phyloP scores from a whole-genome alignment of 2,888 invertebrate species.

The Iselma pallidipennis region DNA sequence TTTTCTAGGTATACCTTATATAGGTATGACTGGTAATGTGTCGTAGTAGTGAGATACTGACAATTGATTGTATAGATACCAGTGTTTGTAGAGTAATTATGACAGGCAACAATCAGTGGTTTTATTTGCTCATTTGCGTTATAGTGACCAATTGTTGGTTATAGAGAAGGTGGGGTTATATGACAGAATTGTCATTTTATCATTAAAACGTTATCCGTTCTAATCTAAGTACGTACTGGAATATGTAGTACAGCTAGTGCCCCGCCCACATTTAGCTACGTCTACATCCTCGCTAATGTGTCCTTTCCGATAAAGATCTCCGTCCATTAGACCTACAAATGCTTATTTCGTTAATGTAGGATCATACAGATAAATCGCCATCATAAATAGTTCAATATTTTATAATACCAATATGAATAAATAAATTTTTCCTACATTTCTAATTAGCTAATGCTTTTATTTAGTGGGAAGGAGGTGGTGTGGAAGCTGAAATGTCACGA shows the following conservation, averaged over 20 bases:
- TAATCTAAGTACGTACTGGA: constrained; percentile 39
- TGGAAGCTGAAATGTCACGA: constrained; percentile 12
- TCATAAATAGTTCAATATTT: no score
- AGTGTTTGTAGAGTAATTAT: constrained; percentile 23
- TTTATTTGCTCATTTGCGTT: constrained; percentile 29
- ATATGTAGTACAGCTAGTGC: constrained; percentile 18
- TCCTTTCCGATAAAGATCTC: constrained; percentile 25
- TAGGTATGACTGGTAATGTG: not conserved
- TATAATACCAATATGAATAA: no score
- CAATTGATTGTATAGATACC: constrained; percentile 11
- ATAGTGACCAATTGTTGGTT: not conserved
- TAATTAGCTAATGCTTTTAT: not conserved
- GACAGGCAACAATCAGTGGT: constrained; percentile 28
- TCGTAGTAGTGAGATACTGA: constrained; percentile 9
- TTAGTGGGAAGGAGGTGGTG: not conserved
- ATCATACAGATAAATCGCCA: constrained; percentile 19
- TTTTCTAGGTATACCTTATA: no score
- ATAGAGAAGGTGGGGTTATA: constrained; percentile 41
- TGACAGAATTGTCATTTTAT: constrained; percentile 50
- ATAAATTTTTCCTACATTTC: no score
- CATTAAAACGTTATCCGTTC: constrained; percentile 42
- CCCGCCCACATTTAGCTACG: constrained; percentile 24
- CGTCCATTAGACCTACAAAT: constrained; percentile 26
- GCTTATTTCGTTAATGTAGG: constrained; percentile 24
- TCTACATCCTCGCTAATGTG: constrained; percentile 26